phyloP scores from a whole-genome alignment of 2,113 vertebrate genomes.

The Ictidomys tridecemlineatus region DNA sequence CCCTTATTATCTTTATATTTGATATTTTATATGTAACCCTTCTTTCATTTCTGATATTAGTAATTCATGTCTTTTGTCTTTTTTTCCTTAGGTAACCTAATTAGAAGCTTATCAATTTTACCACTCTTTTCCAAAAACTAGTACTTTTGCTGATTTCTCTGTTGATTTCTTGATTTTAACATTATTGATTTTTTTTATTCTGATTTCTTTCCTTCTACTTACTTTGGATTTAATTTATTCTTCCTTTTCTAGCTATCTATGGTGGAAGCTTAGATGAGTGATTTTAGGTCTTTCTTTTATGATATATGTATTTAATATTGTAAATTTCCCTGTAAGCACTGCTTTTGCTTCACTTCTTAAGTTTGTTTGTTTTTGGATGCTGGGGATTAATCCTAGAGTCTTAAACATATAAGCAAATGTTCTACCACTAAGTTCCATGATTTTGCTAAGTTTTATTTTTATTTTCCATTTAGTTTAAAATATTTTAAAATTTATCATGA shows the following conservation, averaged over 20 bases:
- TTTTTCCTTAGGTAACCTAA: not conserved
- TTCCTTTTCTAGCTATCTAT: not conserved
- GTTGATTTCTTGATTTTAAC: too few relatives aligned
- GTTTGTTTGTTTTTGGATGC: too few relatives aligned
- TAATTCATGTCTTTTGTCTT: not conserved
- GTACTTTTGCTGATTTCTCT: not conserved
- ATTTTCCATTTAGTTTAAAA: slow-evolving; percentile 31
- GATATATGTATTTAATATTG: not conserved
- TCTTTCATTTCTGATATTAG: not conserved
- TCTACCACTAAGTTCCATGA: not conserved
- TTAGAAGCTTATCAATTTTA: not conserved
- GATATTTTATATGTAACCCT: too few relatives aligned
- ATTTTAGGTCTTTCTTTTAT: not conserved
- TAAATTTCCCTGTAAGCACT: not conserved
- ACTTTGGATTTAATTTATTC: not conserved
- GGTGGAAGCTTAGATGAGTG: not conserved
- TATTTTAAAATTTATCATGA: not conserved
- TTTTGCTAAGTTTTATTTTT: not conserved
- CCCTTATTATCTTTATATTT: not conserved
- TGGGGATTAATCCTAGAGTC: too few relatives aligned
- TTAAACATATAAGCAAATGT: too few relatives aligned
- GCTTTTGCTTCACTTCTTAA: not conserved
- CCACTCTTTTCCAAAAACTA: not conserved
- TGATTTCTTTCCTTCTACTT: not conserved
- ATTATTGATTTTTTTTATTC: not conserved